Conservation (phyloP, 2,888 invertebrate genomes). For the Luperina nickerlii region DNA sequence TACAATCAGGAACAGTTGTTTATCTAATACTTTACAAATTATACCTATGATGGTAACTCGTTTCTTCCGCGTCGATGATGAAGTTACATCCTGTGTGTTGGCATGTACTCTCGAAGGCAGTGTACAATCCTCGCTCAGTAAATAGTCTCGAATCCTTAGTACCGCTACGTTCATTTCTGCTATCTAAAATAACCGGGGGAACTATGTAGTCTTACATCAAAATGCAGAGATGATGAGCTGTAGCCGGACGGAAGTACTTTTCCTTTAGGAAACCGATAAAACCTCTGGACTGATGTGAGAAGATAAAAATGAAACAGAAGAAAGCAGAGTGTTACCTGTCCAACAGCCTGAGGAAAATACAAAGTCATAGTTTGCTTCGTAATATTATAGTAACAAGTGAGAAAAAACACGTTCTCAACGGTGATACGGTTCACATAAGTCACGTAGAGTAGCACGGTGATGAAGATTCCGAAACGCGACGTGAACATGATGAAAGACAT, state of each 20-base stretch:
- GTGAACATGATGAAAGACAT: conserved; percentile 92
- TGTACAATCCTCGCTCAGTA: conserved; percentile 83
- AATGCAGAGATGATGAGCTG: background rate
- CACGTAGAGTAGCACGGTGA: conserved; percentile 92
- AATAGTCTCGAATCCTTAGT: conserved; percentile 84
- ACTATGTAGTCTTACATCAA: background rate
- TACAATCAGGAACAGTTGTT: background rate
- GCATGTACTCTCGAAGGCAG: conserved; percentile 73
- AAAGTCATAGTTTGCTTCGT: conserved; percentile 93
- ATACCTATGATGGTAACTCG: conserved; percentile 81
- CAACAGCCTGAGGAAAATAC: conserved; percentile 91
- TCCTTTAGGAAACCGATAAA: too few relatives aligned
- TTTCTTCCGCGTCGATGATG: conserved; percentile 75
- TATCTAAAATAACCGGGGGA: conserved; percentile 73
- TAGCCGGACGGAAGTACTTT: too few relatives aligned
- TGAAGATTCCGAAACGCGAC: conserved; percentile 92
- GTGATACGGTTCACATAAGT: conserved; percentile 91
- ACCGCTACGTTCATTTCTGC: conserved; percentile 87
- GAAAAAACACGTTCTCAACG: conserved; percentile 93
- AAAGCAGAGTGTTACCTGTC: conserved; percentile 76
- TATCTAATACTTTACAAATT: background rate
- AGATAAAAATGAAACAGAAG: background rate
- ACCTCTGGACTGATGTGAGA: too few relatives aligned
- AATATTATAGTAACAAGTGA: conserved; percentile 93
- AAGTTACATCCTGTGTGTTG: conserved; percentile 53